Evolutionary conservation across 1,140 invertebrate species (phyloP), one percentile per base, ranked within the genome.

Genomic region (Drosophila subpulchrella): DNA sequence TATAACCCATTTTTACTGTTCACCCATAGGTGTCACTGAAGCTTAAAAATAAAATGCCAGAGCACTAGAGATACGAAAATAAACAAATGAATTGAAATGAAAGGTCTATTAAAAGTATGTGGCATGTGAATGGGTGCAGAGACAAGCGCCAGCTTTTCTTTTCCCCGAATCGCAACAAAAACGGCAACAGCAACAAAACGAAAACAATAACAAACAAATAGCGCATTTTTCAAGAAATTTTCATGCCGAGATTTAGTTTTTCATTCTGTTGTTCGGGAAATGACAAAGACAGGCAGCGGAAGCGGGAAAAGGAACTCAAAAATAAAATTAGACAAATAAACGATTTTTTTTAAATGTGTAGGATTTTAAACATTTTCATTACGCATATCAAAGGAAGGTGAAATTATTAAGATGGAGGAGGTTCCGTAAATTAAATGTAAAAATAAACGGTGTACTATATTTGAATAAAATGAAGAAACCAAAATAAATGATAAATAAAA

Each of bases 271-370:
- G 1, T 34, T 50, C 60, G 65, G 65, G 65, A 68, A 68, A 68
- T 66, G 65, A 68, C 65, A 66, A 68, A 68, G 60, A 68, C 65
- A 57, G 65, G 30, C 66, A 71, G 53, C 67, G 67, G 67, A 73
- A 73, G 46, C 38, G 66, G 15, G 39, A 44, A 70, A 70, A 68
- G 50, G 62, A 70, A 55, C 30, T 68, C 36, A 47, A 38, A 50
- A 72, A 72, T 60, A 71, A 73, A 73, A 44, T 73, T 38, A 72
- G 27, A 67, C 48, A 55, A 55, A 67, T 67, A 70, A 55, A 67
- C 67, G n/a, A 24, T 46, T 12, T 65, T 65, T 48, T 66, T 66
- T 39, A 20, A 58, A 72, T 81, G 56, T 34, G 41, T 66, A 74
- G n/a, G 27, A 17, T 24, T 24, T 12, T 48, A 38, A 39, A 17